Base-by-base conservation (phyloP, 2,888 invertebrate genomes). In the Sisyra nigra region DNA sequence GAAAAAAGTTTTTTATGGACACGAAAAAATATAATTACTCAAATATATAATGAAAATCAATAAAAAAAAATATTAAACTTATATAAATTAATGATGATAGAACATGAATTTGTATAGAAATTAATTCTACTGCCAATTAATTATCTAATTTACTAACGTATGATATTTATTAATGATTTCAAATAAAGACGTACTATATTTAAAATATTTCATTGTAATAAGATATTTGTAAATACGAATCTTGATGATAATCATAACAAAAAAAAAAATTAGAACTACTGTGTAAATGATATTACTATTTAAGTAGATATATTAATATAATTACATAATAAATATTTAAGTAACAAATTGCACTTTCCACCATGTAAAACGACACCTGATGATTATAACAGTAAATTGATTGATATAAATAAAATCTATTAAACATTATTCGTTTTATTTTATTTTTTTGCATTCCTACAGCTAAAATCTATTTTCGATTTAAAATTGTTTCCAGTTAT, bases 321-420 rank as follows among this genome's bases (percentile, higher is more conserved):
- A 33, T 15, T 15, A 35, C 9, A 35, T 11, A 15, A 35, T 35
- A 15, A 35, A 13, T 14, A 35, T 15, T 35, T 13, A 35, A 15
- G 13, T 35, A 35, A 35, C 17, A 15, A 35, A 35, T 35, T 35
- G 35, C 35, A 35, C 35, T 35, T 35, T 35, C 14, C 35, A 35
- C 35, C 15, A 35, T 35, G 35, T 35, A 35, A 35, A 35, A 13
- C 35, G 35, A 35, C 35, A 35, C 35, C 35, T 35, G 35, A 35
- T 35, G 13, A 35, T 35, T 35, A 35, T 35, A 35, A 15, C 14
- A 35, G 15, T 15, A 35, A 15, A 35, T 35, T 13, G 17, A 35
- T 35, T 15, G 35, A 35, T 15, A 35, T 35, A 35, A 24, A 24
- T 24, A 24, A 24, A 24, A 24, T 24, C 24, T 24, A 24, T 24